Base-by-base conservation (phyloP, 64 coral and sea anemone species). In the Dendronephthya gigantea region DNA sequence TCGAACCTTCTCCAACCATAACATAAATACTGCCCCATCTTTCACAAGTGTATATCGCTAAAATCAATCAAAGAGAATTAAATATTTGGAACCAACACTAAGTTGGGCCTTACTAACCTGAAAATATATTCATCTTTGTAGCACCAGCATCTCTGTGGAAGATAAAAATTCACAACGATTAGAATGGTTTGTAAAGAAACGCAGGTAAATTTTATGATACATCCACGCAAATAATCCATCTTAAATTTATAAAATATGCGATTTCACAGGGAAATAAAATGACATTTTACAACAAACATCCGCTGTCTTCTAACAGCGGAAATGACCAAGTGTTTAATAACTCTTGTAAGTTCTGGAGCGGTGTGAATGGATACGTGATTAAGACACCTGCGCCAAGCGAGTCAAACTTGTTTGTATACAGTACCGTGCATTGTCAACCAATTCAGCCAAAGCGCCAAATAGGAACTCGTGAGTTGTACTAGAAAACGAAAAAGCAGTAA, bases 401-500 rank as follows among this genome's bases (percentile, higher is more conserved):
- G n/a, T n/a, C n/a, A n/a, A n/a, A n/a, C n/a, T n/a, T n/a, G n/a
- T n/a, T n/a, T 25, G 8, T 19, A 22, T 40, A 19, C 51, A 85
- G 40, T 89, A 98, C 95, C 95, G 90, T 49, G 95, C 95, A 84
- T 98, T 98, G 43, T 98, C 95, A 27, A 98, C 92, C 35, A 98
- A 82, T 39, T 98, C 95, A 0, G 95, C 95, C 68, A 98, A 88
- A 82, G 95, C 95, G 19, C 95, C 95, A 70, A 98, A 98, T 23
- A 98, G 83, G 79, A 98, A 98, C 88, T 98, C 95, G 30, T 98
- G 95, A 66, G 95, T 98, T 74, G 95, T 98, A 70, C 95, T 98
- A 66, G 23, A 81, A 74, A 33, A 1, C 3, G 72, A 19, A 0
- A 79, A 79, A 79, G n/a, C n/a, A 79, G 10, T 28, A 79, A 4